Percentiles rank a stretch among this genome's conserved stretches.
phyloP scores from a whole-genome alignment of 1,140 invertebrate species.

The Micrasema minimum region DNA sequence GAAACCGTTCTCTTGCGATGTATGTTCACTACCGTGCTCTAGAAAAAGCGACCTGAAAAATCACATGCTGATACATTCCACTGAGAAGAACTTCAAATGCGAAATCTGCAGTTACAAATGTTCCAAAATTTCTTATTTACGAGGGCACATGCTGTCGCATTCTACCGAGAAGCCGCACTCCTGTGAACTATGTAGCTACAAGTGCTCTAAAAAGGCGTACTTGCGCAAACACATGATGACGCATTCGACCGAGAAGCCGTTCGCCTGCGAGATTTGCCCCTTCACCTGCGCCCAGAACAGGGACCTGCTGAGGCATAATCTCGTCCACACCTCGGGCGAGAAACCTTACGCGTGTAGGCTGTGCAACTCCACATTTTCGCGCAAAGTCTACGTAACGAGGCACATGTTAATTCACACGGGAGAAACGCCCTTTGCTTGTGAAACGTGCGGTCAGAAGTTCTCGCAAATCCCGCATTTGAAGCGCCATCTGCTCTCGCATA shows the following conservation, averaged over 20 bases:
- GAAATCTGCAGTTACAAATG: not conserved
- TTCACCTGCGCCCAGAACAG: conserved; percentile 1
- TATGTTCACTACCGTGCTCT: not conserved
- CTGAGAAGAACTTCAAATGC: not conserved
- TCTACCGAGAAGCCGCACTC: not conserved
- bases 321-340: not conserved
- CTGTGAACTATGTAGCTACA: not conserved
- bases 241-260: conserved; percentile 3
- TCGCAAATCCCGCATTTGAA: not conserved
- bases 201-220: not conserved
- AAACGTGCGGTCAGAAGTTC: not conserved
- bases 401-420: not conserved
- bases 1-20: not conserved
- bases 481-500: not conserved
- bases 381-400: not conserved
- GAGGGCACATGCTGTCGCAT: not conserved
- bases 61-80: not conserved
- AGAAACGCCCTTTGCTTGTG: not conserved
- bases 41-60: not conserved
- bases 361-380: not conserved
- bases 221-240: not conserved
- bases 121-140: not conserved
- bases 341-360: not conserved
- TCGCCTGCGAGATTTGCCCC: not conserved
- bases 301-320: not conserved